Evolutionary conservation across 1,140 invertebrate species (phyloP).

Genomic region (Myzus persicae): DNA sequence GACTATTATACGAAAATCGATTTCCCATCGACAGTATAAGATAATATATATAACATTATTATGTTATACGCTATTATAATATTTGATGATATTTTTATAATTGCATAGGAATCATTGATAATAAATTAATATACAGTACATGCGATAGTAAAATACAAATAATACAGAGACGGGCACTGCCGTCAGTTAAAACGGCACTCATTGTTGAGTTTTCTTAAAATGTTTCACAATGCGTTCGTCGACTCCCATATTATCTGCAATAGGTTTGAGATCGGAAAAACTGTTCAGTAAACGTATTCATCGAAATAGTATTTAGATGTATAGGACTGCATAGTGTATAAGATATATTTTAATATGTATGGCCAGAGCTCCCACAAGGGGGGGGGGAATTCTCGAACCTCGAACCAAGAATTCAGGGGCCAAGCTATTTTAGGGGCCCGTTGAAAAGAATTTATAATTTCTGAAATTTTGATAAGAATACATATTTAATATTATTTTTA

Average conservation of each 20-base stretch:
- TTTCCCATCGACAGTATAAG: not conserved
- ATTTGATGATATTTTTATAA: conserved; percentile 7
- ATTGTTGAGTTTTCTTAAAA: not conserved
- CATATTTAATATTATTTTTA: too few relatives aligned
- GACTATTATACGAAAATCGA: not conserved
- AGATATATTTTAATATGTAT: too few relatives aligned
- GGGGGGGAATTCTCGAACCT: too few relatives aligned
- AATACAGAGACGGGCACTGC: not conserved
- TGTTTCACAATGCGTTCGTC: not conserved
- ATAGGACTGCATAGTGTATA: too few relatives aligned
- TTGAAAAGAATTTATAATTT: too few relatives aligned
- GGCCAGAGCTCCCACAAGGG: too few relatives aligned
- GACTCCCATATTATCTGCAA: not conserved
- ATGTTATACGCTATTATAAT: not conserved
- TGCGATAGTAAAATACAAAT: not conserved
- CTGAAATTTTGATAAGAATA: too few relatives aligned
- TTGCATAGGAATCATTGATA: not conserved
- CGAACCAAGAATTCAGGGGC: too few relatives aligned
- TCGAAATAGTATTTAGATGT: too few relatives aligned
- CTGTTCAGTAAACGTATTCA: not conserved
- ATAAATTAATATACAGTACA: not conserved
- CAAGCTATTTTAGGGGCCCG: too few relatives aligned
- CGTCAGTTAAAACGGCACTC: not conserved
- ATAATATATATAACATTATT: not conserved
- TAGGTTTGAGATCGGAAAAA: not conserved